phyloP scores from a whole-genome alignment of 2,797 vertebrate genomes.

The Poeciliopsis paucimaculata region DNA sequence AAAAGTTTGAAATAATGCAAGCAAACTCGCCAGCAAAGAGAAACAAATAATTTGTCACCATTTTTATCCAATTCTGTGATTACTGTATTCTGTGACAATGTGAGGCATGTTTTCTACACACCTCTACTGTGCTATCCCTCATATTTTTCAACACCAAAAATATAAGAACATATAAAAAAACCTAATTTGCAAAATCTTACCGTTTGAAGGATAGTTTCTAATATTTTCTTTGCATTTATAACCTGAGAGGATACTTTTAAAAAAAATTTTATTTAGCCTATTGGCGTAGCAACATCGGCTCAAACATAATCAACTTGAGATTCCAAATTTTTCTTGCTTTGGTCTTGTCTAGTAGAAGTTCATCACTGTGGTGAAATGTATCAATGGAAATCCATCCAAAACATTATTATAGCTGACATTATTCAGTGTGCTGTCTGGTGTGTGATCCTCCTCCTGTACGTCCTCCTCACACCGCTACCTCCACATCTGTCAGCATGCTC shows the following conservation, averaged over 20 bases:
- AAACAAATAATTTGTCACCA: not conserved
- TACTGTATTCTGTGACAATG: too few relatives aligned
- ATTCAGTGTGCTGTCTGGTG: constrained; percentile 30
- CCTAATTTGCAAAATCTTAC: too few relatives aligned
- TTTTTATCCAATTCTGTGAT: too few relatives aligned
- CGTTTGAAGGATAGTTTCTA: too few relatives aligned
- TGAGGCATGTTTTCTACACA: too few relatives aligned
- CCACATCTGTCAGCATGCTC: constrained; percentile 72
- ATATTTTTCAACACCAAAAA: too few relatives aligned
- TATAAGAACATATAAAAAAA: too few relatives aligned
- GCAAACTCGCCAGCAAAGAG: not conserved
- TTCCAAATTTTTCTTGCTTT: not conserved
- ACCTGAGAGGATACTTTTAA: too few relatives aligned
- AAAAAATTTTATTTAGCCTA: too few relatives aligned
- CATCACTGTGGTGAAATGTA: not conserved
- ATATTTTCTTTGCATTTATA: too few relatives aligned
- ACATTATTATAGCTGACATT: not conserved
- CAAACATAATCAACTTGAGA: not conserved
- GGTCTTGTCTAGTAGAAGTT: not conserved
- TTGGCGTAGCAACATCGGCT: not conserved
- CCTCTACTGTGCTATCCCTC: too few relatives aligned
- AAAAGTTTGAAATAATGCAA: not conserved
- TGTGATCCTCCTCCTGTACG: constrained; percentile 16
- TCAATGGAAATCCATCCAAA: not conserved
- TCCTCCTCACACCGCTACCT: constrained; percentile 57